Base-by-base conservation (phyloP, 2,888 invertebrate species). In the Reticulitermes lucifugus region DNA sequence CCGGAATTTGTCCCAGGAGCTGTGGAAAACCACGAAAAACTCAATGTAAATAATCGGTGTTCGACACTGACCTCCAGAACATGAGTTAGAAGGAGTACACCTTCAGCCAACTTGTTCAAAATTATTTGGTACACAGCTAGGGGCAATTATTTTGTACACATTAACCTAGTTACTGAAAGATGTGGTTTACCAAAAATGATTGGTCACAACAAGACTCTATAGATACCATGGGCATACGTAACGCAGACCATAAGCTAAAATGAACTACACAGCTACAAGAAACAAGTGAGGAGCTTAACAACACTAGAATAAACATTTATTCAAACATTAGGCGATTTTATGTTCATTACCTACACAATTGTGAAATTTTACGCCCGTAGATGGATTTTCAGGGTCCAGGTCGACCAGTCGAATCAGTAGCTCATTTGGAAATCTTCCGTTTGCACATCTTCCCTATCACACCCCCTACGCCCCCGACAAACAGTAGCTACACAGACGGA, bases 391-490 rank as follows among this genome's bases (percentile, higher is more conserved):
- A 2, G 18, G 73, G 41, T 18, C 71, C 12, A 18, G 79, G 4
- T 5, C 25, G 25, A 29, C 59, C n/a, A 21, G 29, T 41, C 60
- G 60, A 80, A 80, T 80, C 60, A 80, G 46, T 80, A 80, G 5
- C 59, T 80, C 60, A 80, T 80, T 80, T 80, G 41, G 60, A 5
- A 41, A 41, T 18, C 60, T 80, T 80, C 80, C 80, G 60, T 80
- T 80, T 80, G 80, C 22, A 60, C 29, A 21, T 2, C 6, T 1
- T n/a, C 21, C 21, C 5, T 59, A 51, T 59, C 55, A 18, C 35
- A 59, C 12, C 29, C 12, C 43, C 46, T 29, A 9, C 14, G 14
- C 0, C 51, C 12, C 60, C 21, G 21, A 60, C 59, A 80, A 14
- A 60, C 80, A 22, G 22, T 12, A 73, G 46, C 9, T 9, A 46